Percentiles rank a stretch among this genome's conserved stretches.
Conservation (phyloP, 2,797 vertebrate species). For the Coreius guichenoti region DNA sequence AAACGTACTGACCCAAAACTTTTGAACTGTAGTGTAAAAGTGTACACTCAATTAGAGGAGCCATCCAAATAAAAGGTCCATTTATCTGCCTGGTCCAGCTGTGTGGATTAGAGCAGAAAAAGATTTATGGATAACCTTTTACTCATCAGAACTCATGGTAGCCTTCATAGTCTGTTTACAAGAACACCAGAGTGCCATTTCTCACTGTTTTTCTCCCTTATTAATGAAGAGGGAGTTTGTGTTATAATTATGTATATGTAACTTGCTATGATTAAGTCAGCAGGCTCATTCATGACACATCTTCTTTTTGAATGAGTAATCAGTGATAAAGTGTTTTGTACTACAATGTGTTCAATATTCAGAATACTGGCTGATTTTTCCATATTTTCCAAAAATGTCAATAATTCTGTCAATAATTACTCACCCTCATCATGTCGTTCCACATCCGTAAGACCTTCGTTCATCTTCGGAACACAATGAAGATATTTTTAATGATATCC, state of each 20-base stretch:
- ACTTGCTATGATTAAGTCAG: background rate
- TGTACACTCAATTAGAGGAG: background rate
- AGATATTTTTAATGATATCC: no score
- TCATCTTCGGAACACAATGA: no score
- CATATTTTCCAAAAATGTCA: no score
- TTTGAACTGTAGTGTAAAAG: background rate
- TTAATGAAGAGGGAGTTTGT: background rate
- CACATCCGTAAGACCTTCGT: no score
- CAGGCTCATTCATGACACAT: background rate
- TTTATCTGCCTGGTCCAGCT: constrained; percentile 62
- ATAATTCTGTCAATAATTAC: no score
- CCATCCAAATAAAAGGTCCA: constrained; percentile 44
- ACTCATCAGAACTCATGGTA: constrained; percentile 65
- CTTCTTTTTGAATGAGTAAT: background rate
- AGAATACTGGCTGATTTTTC: background rate
- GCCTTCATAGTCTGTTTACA: constrained; percentile 21
- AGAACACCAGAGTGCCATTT: background rate
- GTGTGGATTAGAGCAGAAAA: constrained; percentile 70
- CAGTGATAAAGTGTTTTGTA: background rate
- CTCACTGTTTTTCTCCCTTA: constrained; percentile 5
- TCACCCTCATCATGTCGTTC: no score
- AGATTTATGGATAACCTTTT: constrained; percentile 61
- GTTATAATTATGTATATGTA: background rate
- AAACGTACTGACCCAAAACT: background rate
- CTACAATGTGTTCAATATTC: background rate